Conservation (phyloP, 1,140 invertebrate genomes). For the Pogonomyrmex barbatus region DNA sequence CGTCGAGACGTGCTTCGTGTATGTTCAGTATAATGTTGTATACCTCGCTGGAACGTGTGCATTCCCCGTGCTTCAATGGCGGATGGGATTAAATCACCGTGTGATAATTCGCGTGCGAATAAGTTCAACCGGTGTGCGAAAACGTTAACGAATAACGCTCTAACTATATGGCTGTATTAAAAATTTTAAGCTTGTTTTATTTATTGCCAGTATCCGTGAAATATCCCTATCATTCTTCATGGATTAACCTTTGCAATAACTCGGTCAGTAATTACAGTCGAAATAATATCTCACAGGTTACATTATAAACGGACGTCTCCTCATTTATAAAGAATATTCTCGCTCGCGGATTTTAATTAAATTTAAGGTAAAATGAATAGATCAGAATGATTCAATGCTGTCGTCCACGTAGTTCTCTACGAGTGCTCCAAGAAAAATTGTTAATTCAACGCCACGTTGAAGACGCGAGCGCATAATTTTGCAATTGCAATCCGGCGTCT, state of each 20-base stretch:
- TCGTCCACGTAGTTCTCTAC: neutral
- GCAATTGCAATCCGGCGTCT: neutral
- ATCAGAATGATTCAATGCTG: neutral
- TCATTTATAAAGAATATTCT: neutral
- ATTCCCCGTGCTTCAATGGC: slow-evolving; percentile 28
- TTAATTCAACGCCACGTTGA: neutral
- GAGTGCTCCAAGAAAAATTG: neutral
- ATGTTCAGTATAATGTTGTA: slow-evolving; percentile 50
- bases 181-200: slow-evolving; percentile 8
- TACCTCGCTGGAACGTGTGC: neutral
- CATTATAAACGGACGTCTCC: neutral
- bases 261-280: neutral
- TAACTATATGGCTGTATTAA: neutral
- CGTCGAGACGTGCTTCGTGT: slow-evolving; percentile 51
- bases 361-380: neutral
- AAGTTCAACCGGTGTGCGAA: neutral
- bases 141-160: neutral
- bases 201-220: no score
- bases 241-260: slow-evolving; percentile 12
- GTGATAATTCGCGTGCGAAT: slow-evolving; percentile 45
- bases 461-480: neutral
- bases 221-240: neutral
- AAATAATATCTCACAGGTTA: slow-evolving; percentile 1
- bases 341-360: neutral
- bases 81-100: slow-evolving; percentile 38